Evolutionary conservation across 2,113 vertebrate genomes (phyloP), one percentile per base, ranked within the genome.

Genomic region (Apteryx mantelli): DNA sequence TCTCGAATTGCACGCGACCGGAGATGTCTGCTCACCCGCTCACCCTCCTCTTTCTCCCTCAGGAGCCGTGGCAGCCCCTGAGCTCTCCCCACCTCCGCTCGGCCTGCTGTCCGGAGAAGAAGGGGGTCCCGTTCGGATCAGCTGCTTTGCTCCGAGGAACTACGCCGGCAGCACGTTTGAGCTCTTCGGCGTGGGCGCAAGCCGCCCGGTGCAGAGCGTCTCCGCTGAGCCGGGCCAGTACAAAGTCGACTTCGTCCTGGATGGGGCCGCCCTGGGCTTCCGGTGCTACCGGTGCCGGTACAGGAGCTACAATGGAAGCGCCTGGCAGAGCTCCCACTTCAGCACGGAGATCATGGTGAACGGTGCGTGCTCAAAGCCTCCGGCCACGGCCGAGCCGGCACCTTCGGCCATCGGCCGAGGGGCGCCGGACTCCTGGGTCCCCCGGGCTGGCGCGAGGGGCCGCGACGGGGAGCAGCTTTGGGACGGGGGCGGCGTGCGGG

Each of bases 181-280:
- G 81, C 86, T 96, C 2, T 15, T 92, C 2, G 25, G 1, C 6
- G 48, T 0, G 6, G 85, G 46, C 0, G 2, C 66, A 12, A 2
- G 12, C 0, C 5, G 1, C 3, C 40, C 92, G 4, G 1, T 5
- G 7, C 76, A 1, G 36, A 76, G 8, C 16, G 0, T 83, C 4
- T 2, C 28, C 0, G 71, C 90, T 4, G 2, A 42, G 7, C 86
- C 66, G 1, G 32, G 6, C 3, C 63, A 19, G 5, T 36, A 86
- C 74, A 3, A 3, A 5, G 92, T 42, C 3, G 79, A 64, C 14
- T 95, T 96, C 44, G 1, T 28, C 10, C 56, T 95, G 64, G 46
- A 74, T 2, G 48, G 8, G 4, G 11, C 55, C 20, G 5, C 24
- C 12, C 6, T 1, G 1, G 12, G 60, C 2, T 25, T 82, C n/a